Conservation (phyloP, 2,113 vertebrate genomes). For the Pogona vitticeps region DNA sequence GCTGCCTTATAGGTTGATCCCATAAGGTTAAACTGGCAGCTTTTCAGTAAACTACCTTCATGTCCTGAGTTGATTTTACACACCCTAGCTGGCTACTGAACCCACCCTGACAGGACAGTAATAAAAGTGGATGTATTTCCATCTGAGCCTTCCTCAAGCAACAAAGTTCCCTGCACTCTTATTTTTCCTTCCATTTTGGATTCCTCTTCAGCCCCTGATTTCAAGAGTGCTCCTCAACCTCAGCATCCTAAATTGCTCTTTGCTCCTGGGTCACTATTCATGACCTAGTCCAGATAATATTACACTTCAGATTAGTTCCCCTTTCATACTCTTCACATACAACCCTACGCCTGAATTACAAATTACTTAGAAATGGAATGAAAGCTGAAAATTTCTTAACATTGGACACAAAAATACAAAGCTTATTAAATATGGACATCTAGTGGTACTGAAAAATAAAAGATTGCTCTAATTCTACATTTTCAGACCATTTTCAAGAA, state of each 20-base stretch:
- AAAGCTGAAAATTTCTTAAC: not conserved
- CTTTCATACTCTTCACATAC: not conserved
- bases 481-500: conserved; percentile 9
- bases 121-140: not conserved
- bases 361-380: not conserved
- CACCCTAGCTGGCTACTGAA: not conserved
- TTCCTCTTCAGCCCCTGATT: not conserved
- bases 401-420: not conserved
- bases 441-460: conserved; percentile 34
- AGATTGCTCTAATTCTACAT: conserved; percentile 6
- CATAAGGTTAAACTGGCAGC: not conserved
- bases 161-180: not conserved
- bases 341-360: not conserved
- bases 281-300: not conserved
- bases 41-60: not conserved
- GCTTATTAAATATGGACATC: conserved; percentile 29
- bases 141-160: not conserved
- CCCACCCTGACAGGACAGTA: not conserved
- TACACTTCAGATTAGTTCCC: not conserved
- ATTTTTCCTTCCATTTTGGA: not conserved
- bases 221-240: not conserved
- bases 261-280: not conserved
- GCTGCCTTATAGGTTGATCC: not conserved
- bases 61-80: not conserved
- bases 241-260: not conserved